A percentile compares a stretch with the other conserved stretches of the same genome.
Evolutionary conservation across 2,113 vertebrate genomes (phyloP).

Genomic region (Bufo gargarizans): DNA sequence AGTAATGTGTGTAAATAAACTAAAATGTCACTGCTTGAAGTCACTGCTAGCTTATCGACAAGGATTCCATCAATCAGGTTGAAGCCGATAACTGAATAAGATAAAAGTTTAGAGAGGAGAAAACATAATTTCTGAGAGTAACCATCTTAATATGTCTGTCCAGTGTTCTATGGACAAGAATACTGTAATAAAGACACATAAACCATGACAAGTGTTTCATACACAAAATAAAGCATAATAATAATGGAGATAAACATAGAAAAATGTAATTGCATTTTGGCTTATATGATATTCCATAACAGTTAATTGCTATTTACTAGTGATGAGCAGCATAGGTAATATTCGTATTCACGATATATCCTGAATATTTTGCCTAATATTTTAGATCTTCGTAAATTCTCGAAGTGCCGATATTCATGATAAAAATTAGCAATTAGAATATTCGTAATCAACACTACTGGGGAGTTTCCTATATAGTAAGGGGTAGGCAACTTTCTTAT

Average conservation of each 20-base stretch:
- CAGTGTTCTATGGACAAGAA: not conserved
- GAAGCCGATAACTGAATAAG: slow-evolving; percentile 6
- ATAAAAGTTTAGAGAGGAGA: not conserved
- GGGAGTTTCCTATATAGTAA: no score
- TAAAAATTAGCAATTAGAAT: no score
- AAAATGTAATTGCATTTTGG: not conserved
- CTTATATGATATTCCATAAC: not conserved
- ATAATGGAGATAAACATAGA: not conserved
- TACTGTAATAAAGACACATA: not conserved
- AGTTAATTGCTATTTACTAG: not conserved
- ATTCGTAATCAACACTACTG: no score
- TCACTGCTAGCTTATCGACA: slow-evolving; percentile 7
- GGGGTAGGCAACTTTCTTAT: no score
- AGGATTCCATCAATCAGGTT: not conserved
- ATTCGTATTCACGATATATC: no score
- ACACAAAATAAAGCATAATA: not conserved
- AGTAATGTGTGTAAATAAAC: slow-evolving; percentile 56
- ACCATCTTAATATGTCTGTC: not conserved
- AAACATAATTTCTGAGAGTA: not conserved
- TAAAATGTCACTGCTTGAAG: slow-evolving; percentile 43
- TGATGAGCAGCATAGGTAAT: no score
- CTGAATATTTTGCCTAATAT: no score
- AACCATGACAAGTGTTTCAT: not conserved
- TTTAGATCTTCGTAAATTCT: no score
- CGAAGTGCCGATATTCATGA: no score